Percentiles rank a stretch among this genome's conserved stretches.
phyloP scores from a whole-genome alignment of 37 sponge, comb jelly and placozoan species.

The Theonella swinhoei region DNA sequence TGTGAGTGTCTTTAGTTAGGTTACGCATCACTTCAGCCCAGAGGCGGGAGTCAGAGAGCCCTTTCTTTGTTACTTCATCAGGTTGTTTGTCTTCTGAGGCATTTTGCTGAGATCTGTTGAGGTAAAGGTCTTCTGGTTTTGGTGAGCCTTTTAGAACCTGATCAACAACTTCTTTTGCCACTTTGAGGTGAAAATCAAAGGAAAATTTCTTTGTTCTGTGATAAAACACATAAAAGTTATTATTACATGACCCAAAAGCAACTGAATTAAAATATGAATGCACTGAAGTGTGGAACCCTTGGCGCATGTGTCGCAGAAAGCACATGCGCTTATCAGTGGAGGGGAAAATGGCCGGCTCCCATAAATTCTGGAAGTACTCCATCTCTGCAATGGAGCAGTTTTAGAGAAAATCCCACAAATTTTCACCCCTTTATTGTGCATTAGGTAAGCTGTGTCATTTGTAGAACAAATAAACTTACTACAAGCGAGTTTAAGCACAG shows the following conservation, averaged over 20 bases:
- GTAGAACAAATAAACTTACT: too few species aligned
- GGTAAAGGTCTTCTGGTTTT: constrained; percentile 24
- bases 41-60: constrained; percentile 22
- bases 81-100: neutral
- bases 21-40: constrained; percentile 67
- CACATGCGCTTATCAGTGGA: too few species aligned
- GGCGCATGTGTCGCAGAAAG: too few species aligned
- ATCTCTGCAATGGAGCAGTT: too few species aligned
- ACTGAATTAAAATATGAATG: neutral
- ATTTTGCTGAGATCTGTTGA: neutral
- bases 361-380: too few species aligned
- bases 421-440: too few species aligned
- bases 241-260: too few species aligned
- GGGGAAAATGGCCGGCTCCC: too few species aligned
- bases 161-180: constrained; percentile 23
- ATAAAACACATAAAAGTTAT: neutral
- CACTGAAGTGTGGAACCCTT: neutral
- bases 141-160: constrained; percentile 13
- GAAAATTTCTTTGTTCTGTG: neutral
- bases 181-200: constrained; percentile 36
- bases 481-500: too few species aligned
- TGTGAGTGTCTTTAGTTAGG: constrained; percentile 34
- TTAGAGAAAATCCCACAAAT: too few species aligned
- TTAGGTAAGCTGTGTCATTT: too few species aligned
- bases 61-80: neutral